A percentile compares a stretch with the other conserved stretches of the same genome.
These are phyloP conservation scores for Calycopis cecrops DNA, from an alignment of 1,140 invertebrate species.

Conservation along the genomic window DNA sequence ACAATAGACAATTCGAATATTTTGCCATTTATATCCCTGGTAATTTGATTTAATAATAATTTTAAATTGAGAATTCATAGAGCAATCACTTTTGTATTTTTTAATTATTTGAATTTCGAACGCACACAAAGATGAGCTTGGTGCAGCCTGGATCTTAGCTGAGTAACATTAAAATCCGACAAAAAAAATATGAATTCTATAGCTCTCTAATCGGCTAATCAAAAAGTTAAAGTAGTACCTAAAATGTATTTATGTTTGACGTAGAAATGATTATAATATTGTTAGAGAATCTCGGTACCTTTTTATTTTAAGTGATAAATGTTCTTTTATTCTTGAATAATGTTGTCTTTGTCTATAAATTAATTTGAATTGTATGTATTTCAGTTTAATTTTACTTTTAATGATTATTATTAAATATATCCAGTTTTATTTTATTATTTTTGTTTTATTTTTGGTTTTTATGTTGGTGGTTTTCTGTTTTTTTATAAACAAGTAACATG, in stretches of 20 bases:
- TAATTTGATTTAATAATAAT: background rate
- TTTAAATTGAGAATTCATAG: background rate
- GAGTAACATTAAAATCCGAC: slow-evolving; percentile 5
- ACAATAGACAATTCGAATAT: slow-evolving; percentile 1
- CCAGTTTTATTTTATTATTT: slow-evolving; percentile 71
- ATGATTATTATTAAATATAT: slow-evolving; percentile 71
- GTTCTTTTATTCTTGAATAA: slow-evolving; percentile 18
- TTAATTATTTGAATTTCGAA: background rate
- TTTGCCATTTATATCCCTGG: background rate
- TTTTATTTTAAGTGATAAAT: slow-evolving; percentile 28
- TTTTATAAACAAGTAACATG: slow-evolving; percentile 19
- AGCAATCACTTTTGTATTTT: background rate
- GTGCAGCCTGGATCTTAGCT: slow-evolving; percentile 1
- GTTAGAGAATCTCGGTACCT: slow-evolving; percentile 67
- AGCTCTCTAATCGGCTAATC: slow-evolving; percentile 51
- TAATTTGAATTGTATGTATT: slow-evolving; percentile 53
- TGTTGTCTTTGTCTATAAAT: slow-evolving; percentile 44
- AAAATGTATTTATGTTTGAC: slow-evolving; percentile 44
- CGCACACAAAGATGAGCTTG: background rate
- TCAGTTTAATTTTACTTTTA: slow-evolving; percentile 54
- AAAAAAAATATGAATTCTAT: slow-evolving; percentile 19
- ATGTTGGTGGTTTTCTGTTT: slow-evolving; percentile 48
- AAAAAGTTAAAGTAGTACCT: slow-evolving; percentile 41
- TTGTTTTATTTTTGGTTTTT: slow-evolving; percentile 52
- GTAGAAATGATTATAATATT: slow-evolving; percentile 37